Evolutionary conservation across 2,888 invertebrate species (phyloP).

Genomic region (Dryobotodes eremita): DNA sequence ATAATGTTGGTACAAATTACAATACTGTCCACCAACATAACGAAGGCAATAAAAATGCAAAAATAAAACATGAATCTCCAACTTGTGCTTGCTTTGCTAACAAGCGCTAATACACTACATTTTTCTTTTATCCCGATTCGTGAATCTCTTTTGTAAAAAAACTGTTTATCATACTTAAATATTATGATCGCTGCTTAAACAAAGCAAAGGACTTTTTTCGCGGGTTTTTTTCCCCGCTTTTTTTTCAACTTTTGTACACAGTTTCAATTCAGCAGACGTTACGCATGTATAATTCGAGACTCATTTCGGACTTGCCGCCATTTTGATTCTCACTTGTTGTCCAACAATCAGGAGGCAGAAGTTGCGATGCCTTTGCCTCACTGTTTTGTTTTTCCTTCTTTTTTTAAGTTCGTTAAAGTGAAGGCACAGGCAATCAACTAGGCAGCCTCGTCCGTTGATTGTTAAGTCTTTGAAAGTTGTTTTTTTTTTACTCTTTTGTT

Average conservation of each 20-base stretch:
- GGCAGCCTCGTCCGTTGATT: slow-evolving; percentile 68
- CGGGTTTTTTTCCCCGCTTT: slow-evolving; percentile 25
- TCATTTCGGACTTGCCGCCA: slow-evolving; percentile 68
- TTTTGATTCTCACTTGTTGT: slow-evolving; percentile 69
- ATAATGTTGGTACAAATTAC: slow-evolving; percentile 33
- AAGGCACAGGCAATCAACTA: slow-evolving; percentile 73
- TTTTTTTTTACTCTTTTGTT: slow-evolving; percentile 59
- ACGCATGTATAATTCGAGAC: slow-evolving; percentile 81
- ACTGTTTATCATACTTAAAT: slow-evolving; percentile 65
- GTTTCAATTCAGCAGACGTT: slow-evolving; percentile 73
- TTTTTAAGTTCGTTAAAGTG: slow-evolving; percentile 77
- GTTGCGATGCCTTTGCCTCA: slow-evolving; percentile 65
- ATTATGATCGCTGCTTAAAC: slow-evolving; percentile 62
- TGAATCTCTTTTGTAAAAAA: slow-evolving; percentile 51
- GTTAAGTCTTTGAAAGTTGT: slow-evolving; percentile 68
- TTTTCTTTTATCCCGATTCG: slow-evolving; percentile 54
- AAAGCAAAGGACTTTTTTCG: slow-evolving; percentile 56
- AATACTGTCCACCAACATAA: slow-evolving; percentile 37
- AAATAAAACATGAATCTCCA: slow-evolving; percentile 47
- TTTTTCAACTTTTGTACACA: slow-evolving; percentile 61
- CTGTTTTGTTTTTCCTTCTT: slow-evolving; percentile 70
- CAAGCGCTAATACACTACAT: slow-evolving; percentile 54
- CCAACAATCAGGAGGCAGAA: slow-evolving; percentile 71
- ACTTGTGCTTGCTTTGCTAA: slow-evolving; percentile 39
- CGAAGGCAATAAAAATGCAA: slow-evolving; percentile 57